These are phyloP conservation scores for Aphaenogaster ashmeadi DNA, from an alignment of 1,140 invertebrate genomes.

Conservation along the genomic window DNA sequence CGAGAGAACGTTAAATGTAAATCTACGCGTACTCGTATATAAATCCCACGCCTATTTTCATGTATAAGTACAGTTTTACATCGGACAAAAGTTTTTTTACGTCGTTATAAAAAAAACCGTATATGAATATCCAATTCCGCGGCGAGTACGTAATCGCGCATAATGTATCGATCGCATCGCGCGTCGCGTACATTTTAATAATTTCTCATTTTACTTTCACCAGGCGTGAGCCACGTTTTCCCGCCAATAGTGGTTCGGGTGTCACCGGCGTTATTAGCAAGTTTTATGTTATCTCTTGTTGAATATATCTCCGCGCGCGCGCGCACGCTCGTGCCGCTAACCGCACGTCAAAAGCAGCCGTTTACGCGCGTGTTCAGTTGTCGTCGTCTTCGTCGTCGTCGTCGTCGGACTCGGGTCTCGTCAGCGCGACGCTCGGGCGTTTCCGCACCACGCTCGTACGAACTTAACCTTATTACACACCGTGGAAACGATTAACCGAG, in stretches of 20 bases:
- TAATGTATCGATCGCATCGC: neutral
- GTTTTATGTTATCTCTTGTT: conserved; percentile 67
- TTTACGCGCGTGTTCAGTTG: conserved; percentile 56
- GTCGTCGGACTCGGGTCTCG: conserved; percentile 3
- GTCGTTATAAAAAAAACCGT: neutral
- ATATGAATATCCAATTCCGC: conserved; percentile 15
- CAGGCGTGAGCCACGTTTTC: conserved; percentile 6
- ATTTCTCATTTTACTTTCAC: conserved; percentile 61
- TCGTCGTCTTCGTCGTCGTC: neutral
- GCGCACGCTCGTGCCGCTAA: neutral
- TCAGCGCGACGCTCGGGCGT: conserved; percentile 56
- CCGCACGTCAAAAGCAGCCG: conserved; percentile 50
- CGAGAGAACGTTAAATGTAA: neutral
- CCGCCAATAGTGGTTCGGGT: conserved; percentile 12
- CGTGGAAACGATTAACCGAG: conserved; percentile 60
- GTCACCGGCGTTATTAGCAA: conserved; percentile 65
- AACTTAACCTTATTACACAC: conserved; percentile 75
- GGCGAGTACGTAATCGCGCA: neutral
- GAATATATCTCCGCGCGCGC: conserved; percentile 55
- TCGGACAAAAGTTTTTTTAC: neutral
- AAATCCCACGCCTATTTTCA: neutral
- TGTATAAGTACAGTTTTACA: neutral
- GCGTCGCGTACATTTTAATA: conserved; percentile 35
- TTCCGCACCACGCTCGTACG: conserved; percentile 64
- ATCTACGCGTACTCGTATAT: neutral